Conservation (phyloP, 1,140 invertebrate genomes). For the Bombus confusus region DNA sequence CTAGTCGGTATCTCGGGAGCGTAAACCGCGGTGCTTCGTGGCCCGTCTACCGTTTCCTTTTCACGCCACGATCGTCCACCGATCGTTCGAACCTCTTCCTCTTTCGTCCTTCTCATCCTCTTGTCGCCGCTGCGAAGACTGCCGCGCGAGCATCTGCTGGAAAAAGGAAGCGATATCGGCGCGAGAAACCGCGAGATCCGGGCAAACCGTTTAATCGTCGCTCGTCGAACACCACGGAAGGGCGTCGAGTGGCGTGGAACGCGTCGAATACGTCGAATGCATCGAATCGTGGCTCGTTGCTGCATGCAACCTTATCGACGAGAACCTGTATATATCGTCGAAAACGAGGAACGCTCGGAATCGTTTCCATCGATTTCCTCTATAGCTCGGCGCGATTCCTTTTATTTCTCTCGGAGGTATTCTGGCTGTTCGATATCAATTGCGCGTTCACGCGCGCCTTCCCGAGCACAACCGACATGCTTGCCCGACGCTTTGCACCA, state of each 20-base stretch:
- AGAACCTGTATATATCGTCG: constrained; percentile 30
- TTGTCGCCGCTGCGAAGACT: too few relatives aligned
- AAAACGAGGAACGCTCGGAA: constrained; percentile 3
- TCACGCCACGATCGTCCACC: too few relatives aligned
- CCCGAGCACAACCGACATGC: neutral
- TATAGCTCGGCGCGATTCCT: constrained; percentile 22
- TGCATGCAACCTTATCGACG: constrained; percentile 53
- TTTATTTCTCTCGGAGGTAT: constrained; percentile 24
- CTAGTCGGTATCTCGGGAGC: neutral
- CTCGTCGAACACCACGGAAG: too few relatives aligned
- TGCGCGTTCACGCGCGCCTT: constrained; percentile 28
- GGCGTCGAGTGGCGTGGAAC: too few relatives aligned
- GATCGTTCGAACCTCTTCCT: too few relatives aligned
- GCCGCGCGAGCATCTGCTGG: too few relatives aligned
- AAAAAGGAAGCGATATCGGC: too few relatives aligned
- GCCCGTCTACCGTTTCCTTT: too few relatives aligned
- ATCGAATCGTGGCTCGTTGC: too few relatives aligned
- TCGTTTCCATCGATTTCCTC: constrained; percentile 54
- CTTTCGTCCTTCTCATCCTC: too few relatives aligned
- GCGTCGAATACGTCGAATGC: neutral
- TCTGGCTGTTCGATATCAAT: constrained; percentile 28
- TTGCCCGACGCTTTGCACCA: neutral
- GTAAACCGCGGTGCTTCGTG: neutral
- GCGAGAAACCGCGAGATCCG: too few relatives aligned
- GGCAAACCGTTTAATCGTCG: too few relatives aligned